A percentile compares a stretch with the other conserved stretches of the same genome.
These are phyloP conservation scores for Cacatua alba DNA, from an alignment of 2,113 vertebrate species.

Conservation along the genomic window DNA sequence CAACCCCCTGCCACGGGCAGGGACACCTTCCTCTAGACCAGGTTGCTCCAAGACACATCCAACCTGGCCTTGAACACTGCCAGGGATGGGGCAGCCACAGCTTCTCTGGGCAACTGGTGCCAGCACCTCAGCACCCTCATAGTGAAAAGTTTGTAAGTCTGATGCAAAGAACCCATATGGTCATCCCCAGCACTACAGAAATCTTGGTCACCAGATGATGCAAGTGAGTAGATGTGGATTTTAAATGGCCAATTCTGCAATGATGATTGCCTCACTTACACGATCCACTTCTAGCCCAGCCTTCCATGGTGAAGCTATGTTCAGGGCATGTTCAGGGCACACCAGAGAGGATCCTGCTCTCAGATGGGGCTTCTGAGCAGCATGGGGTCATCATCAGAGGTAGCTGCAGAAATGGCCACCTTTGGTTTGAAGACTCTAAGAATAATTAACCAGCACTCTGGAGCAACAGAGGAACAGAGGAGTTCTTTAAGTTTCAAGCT, in stretches of 20 bases:
- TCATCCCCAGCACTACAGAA: accelerated
- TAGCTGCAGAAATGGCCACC: background rate
- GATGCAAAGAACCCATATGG: accelerated
- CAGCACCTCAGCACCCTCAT: background rate
- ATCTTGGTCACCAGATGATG: background rate
- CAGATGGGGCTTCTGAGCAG: background rate
- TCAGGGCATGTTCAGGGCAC: background rate
- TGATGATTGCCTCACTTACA: background rate
- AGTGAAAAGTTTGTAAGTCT: background rate
- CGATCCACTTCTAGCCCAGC: background rate
- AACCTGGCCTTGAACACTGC: background rate
- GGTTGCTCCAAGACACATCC: background rate
- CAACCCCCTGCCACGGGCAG: background rate
- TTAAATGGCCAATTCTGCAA: background rate
- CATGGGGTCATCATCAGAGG: background rate
- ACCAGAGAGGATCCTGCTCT: background rate
- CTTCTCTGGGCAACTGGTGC: background rate
- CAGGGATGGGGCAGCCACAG: background rate
- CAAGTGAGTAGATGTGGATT: background rate
- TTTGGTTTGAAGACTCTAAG: background rate
- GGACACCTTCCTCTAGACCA: background rate
- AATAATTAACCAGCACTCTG: background rate
- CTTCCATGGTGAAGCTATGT: background rate
- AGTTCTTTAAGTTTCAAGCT: background rate
- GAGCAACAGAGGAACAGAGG: background rate